Conservation (phyloP, 2,113 vertebrate genomes). For the Siniperca knerii region DNA sequence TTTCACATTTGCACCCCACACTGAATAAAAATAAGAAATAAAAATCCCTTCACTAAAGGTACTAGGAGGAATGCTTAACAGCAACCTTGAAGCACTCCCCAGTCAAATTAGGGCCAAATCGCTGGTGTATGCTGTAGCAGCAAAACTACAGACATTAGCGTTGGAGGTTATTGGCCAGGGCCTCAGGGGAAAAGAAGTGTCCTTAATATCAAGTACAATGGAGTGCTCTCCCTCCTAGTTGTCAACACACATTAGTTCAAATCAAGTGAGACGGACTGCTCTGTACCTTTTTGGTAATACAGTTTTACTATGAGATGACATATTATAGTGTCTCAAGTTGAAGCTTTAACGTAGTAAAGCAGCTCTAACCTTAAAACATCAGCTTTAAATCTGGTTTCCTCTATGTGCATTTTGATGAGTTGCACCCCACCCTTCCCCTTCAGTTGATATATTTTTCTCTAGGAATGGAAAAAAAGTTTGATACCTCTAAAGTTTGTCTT, state of each 20-base stretch:
- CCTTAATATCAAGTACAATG: constrained; percentile 59
- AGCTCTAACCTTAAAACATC: constrained; percentile 28
- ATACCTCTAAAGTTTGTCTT: constrained; percentile 51
- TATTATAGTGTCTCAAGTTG: constrained; percentile 22
- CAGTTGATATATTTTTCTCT: constrained; percentile 21
- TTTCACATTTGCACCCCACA: constrained; percentile 33
- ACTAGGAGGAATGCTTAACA: constrained; percentile 57
- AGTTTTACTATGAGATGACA: constrained; percentile 32
- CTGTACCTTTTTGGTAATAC: constrained; percentile 43
- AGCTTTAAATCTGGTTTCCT: constrained; percentile 29
- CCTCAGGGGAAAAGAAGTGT: constrained; percentile 47
- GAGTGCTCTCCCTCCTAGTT: constrained; percentile 30
- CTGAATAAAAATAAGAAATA: constrained; percentile 20
- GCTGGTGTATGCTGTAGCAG: constrained; percentile 57
- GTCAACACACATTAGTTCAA: constrained; percentile 62
- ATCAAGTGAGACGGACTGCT: constrained; percentile 59
- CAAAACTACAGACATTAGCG: constrained; percentile 64
- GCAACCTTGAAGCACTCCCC: constrained; percentile 64
- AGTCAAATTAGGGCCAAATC: constrained; percentile 71
- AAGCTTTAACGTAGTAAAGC: constrained; percentile 48
- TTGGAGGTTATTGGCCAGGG: constrained; percentile 66
- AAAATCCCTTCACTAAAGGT: constrained; percentile 40
- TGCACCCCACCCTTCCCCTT: constrained; percentile 7
- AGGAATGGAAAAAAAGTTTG: constrained; percentile 27
- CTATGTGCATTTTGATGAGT: constrained; percentile 28